These are phyloP conservation scores for Diaperis boleti DNA, from an alignment of 2,888 invertebrate species.

Conservation along the genomic window DNA sequence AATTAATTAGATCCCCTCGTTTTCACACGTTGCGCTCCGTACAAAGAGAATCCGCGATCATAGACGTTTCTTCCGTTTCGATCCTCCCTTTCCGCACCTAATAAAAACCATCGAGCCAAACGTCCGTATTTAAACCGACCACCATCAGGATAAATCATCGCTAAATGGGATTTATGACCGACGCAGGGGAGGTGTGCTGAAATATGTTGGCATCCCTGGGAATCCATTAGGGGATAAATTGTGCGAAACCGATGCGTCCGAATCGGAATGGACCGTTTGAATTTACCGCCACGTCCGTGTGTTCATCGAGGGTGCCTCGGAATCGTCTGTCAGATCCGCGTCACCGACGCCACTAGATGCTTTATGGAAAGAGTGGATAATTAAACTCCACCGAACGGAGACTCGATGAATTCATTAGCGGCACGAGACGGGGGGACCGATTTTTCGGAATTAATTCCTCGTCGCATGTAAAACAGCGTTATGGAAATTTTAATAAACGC, in stretches of 20 bases:
- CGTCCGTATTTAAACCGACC: slow-evolving; percentile 13
- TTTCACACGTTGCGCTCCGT: slow-evolving; percentile 27
- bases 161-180: slow-evolving; percentile 32
- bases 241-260: slow-evolving; percentile 22
- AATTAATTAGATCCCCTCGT: slow-evolving; percentile 33
- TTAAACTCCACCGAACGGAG: slow-evolving; percentile 19
- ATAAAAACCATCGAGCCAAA: slow-evolving; percentile 3
- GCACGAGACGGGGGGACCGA: not conserved
- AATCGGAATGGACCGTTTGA: slow-evolving; percentile 26
- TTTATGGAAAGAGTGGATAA: slow-evolving; percentile 3
- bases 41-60: slow-evolving; percentile 34
- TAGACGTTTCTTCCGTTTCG: no score
- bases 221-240: slow-evolving; percentile 34
- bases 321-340: no score
- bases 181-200: slow-evolving; percentile 21
- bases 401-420: slow-evolving; percentile 22
- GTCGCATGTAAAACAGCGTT: slow-evolving; percentile 25
- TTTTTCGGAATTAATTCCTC: slow-evolving; percentile 16
- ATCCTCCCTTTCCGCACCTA: not conserved
- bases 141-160: slow-evolving; percentile 21
- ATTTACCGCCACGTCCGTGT: slow-evolving; percentile 26
- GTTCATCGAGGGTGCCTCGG: no score
- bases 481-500: slow-evolving; percentile 7
- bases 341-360: no score
- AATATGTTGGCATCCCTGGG: slow-evolving; percentile 26